These are phyloP conservation scores for Intellagama lesueurii DNA, from an alignment of 2,797 vertebrate species.

Conservation along the genomic window DNA sequence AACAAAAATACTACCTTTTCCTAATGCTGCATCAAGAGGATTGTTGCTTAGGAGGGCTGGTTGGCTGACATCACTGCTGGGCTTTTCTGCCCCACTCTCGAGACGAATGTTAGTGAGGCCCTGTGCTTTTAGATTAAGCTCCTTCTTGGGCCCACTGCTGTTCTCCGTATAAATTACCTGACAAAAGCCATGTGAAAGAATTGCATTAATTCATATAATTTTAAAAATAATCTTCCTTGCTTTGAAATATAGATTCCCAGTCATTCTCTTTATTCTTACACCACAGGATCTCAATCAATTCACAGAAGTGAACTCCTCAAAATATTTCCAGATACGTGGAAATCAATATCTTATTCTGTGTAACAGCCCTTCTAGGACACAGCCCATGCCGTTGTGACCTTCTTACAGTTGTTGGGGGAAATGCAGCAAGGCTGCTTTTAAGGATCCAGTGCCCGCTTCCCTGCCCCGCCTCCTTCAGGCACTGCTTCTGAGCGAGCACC, in stretches of 20 bases:
- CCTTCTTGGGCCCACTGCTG: conserved; percentile 35
- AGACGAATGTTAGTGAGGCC: conserved; percentile 26
- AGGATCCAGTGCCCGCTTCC: too few relatives aligned
- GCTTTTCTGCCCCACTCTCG: neutral
- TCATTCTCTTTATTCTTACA: too few relatives aligned
- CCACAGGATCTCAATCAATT: too few relatives aligned
- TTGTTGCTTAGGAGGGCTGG: neutral
- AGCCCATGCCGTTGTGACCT: too few relatives aligned
- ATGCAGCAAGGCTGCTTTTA: too few relatives aligned
- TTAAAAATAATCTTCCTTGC: neutral
- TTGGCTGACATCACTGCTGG: conserved; percentile 26
- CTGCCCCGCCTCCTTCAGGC: too few relatives aligned
- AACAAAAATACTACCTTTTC: conserved; percentile 52
- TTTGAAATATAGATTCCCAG: neutral
- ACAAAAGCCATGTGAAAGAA: conserved; percentile 29
- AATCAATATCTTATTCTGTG: too few relatives aligned
- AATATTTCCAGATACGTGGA: too few relatives aligned
- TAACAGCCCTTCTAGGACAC: too few relatives aligned
- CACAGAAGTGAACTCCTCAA: too few relatives aligned
- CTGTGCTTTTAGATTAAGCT: conserved; percentile 43
- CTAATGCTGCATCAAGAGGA: neutral
- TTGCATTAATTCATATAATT: conserved; percentile 20
- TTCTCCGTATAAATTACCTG: conserved; percentile 56
- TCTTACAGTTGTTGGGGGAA: too few relatives aligned
- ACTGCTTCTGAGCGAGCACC: too few relatives aligned